Conservation (phyloP, 2,888 invertebrate genomes). For the Leptopilina drosophilae region DNA sequence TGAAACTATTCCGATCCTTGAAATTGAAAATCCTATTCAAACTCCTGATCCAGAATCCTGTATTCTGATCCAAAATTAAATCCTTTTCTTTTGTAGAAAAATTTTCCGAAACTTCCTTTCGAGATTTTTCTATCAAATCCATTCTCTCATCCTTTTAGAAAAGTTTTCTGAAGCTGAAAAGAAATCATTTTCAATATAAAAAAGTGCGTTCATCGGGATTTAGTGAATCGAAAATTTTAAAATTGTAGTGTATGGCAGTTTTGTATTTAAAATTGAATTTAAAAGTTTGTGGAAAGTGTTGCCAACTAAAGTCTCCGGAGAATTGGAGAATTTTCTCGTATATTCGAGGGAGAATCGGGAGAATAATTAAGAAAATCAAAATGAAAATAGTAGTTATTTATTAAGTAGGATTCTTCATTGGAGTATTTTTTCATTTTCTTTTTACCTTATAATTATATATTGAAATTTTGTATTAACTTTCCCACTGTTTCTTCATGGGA, state of each 20-base stretch:
- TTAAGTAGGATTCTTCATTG: neutral
- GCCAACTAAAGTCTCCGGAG: neutral
- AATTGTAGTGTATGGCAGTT: neutral
- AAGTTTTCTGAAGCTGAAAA: neutral
- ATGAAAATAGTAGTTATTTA: no score
- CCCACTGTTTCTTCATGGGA: no score
- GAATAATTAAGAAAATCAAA: no score
- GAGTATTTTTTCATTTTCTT: constrained; percentile 12
- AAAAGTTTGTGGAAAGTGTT: neutral
- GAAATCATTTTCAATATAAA: neutral
- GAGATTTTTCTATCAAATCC: neutral
- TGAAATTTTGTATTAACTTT: no score
- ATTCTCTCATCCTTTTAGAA: neutral
- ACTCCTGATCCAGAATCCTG: no score
- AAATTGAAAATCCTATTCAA: no score
- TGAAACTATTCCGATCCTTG: neutral
- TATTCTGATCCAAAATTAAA: no score
- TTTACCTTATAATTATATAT: neutral
- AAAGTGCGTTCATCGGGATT: neutral
- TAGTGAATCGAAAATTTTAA: neutral
- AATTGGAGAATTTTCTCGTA: neutral
- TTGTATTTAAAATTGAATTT: neutral
- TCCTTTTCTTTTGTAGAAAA: neutral
- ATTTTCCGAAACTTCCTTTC: neutral
- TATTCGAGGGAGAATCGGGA: neutral